Base-by-base conservation (phyloP, 2,797 vertebrate species). In the Brotula barbata region DNA sequence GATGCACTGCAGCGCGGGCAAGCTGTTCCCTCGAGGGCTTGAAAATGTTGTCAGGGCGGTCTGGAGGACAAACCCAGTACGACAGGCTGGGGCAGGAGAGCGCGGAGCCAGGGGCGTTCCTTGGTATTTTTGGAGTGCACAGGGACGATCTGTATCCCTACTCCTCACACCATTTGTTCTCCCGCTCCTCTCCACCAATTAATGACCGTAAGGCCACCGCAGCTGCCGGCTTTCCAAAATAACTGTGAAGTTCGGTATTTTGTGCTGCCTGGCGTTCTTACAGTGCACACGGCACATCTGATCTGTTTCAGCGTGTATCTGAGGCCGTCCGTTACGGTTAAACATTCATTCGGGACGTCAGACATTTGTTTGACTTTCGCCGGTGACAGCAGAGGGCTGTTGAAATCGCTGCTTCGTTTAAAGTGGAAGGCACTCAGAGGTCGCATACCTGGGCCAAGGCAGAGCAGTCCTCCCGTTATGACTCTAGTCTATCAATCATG, bases 221-320 rank as follows among this genome's bases (percentile, higher is more conserved):
- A 58, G 69, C 84, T 81, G 83, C 82, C 78, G 83, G 58, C 45
- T 58, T 8, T 63, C 73, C 44, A 63, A 81, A 86, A 84, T 79
- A 82, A 61, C 65, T 20, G 14, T 1, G 57, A 71, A 60, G 64
- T 63, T 40, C 58, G 39, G 40, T 37, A 17, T 22, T 53, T 72
- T 37, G 53, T 45, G 11, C 21, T 48, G 46, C 6, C 44, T 34
- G 53, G n/a, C n/a, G n/a, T n/a, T n/a, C n/a, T n/a, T n/a, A n/a
- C n/a, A n/a, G n/a, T n/a, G n/a, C n/a, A n/a, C n/a, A n/a, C n/a
- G n/a, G n/a, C 81, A 68, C 62, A 77, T 64, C 48, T 55, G 64
- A 41, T 65, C 71, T 68, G 72, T n/a, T 78, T 75, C 37, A 61
- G 73, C 39, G 69, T 73, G 58, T 51, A n/a, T n/a, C n/a, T n/a